Evolutionary conservation across 2,113 vertebrate genomes (phyloP).

Genomic region (Empidonax traillii): DNA sequence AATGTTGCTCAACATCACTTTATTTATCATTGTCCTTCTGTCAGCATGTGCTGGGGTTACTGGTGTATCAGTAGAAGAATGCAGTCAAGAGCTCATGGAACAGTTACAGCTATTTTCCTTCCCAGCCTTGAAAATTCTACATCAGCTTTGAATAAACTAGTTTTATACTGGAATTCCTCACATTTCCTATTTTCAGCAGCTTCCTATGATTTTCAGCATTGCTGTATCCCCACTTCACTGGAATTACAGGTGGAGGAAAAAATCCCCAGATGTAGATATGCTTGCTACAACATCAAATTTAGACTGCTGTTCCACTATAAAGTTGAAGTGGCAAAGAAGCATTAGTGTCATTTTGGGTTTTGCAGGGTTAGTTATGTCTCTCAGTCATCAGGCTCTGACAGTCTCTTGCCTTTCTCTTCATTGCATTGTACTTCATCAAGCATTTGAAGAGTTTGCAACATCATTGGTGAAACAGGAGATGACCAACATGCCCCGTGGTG

Average conservation of each 20-base stretch:
- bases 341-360: not conserved
- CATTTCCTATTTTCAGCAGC: not conserved
- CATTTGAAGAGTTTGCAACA: conserved; percentile 83
- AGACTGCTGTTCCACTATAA: not conserved
- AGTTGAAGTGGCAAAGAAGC: not conserved
- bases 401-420: not conserved
- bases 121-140: not conserved
- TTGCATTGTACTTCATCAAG: conserved; percentile 66
- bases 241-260: not conserved
- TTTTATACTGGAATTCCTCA: not conserved
- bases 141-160: not conserved
- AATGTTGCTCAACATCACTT: not conserved
- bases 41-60: not conserved
- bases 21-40: not conserved
- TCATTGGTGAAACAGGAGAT: conserved; percentile 93
- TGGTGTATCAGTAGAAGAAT: not conserved
- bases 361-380: not conserved
- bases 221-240: not conserved
- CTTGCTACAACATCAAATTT: not conserved
- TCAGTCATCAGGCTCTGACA: not conserved
- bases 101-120: not conserved
- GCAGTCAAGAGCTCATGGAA: not conserved
- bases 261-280: not conserved
- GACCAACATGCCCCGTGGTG: conserved; percentile 89
- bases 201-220: not conserved